Conservation (phyloP, 2,888 invertebrate genomes). For the Scaeva pyrastri region DNA sequence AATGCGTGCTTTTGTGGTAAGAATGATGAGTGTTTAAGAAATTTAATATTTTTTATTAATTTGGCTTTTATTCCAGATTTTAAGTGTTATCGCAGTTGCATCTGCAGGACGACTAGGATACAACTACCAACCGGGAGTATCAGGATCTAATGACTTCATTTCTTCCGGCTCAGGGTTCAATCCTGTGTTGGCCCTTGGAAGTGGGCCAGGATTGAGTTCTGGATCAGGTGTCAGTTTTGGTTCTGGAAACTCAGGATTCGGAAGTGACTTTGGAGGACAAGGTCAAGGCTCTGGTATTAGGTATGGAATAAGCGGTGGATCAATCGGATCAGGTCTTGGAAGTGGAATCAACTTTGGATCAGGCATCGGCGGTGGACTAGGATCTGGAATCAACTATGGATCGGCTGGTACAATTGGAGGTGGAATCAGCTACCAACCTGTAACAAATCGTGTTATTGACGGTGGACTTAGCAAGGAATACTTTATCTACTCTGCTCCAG, state of each 20-base stretch:
- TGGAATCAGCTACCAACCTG: background rate
- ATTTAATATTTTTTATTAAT: background rate
- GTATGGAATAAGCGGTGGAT: background rate
- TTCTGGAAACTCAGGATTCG: background rate
- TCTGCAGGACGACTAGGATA: conserved; percentile 46
- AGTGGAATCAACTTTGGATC: conserved; percentile 1
- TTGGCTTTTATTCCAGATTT: too few species aligned
- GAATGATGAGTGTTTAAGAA: background rate
- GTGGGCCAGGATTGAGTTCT: background rate
- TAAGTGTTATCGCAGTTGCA: conserved; percentile 43
- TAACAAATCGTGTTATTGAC: background rate
- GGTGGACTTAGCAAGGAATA: conserved; percentile 36
- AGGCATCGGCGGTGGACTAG: background rate
- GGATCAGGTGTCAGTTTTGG: background rate
- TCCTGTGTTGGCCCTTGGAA: background rate
- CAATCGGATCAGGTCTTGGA: background rate
- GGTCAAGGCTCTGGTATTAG: background rate
- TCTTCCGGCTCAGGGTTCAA: conserved; percentile 8
- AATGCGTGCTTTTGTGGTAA: conserved; percentile 22
- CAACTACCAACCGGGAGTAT: conserved; percentile 32
- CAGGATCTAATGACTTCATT: background rate
- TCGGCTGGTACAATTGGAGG: conserved; percentile 14
- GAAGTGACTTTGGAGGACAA: background rate
- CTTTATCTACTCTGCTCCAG: conserved; percentile 13
- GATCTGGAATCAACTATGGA: conserved; percentile 17